Percentiles rank a stretch among this genome's conserved stretches.
phyloP scores from a whole-genome alignment of 2,113 vertebrate species.

The Scophthalmus maximus region DNA sequence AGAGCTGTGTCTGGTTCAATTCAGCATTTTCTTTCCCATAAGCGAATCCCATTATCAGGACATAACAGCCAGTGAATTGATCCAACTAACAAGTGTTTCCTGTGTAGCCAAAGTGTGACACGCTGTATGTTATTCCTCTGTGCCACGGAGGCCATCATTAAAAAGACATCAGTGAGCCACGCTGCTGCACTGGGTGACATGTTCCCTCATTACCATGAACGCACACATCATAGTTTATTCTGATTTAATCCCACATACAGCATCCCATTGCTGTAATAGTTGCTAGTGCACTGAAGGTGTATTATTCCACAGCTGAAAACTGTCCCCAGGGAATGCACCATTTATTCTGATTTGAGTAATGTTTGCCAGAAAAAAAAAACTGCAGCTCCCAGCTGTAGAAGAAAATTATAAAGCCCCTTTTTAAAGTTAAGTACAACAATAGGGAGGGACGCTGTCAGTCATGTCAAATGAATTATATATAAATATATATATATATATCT shows the following conservation, averaged over 20 bases:
- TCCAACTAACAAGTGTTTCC: neutral
- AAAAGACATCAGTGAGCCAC: neutral
- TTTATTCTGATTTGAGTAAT: conserved; percentile 1
- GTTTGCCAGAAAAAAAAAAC: neutral
- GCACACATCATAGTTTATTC: neutral
- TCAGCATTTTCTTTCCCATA: neutral
- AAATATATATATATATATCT: too few relatives aligned
- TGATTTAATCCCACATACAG: neutral
- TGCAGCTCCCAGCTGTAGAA: neutral
- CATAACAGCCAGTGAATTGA: neutral
- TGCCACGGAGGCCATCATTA: neutral
- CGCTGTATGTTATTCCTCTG: neutral
- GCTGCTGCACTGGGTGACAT: neutral
- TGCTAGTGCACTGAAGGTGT: neutral
- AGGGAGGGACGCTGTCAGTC: neutral
- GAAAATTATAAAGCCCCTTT: neutral
- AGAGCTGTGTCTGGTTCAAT: neutral
- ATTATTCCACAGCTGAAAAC: conserved; percentile 12
- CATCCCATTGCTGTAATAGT: neutral
- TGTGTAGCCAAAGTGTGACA: neutral
- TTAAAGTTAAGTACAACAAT: neutral
- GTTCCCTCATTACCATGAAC: neutral
- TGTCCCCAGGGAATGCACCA: neutral
- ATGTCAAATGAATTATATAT: neutral
- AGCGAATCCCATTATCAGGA: neutral